A percentile compares a stretch with the other conserved stretches of the same genome.
These are phyloP conservation scores for Scytalopus superciliaris DNA, from an alignment of 2,113 vertebrate genomes.

Conservation along the genomic window DNA sequence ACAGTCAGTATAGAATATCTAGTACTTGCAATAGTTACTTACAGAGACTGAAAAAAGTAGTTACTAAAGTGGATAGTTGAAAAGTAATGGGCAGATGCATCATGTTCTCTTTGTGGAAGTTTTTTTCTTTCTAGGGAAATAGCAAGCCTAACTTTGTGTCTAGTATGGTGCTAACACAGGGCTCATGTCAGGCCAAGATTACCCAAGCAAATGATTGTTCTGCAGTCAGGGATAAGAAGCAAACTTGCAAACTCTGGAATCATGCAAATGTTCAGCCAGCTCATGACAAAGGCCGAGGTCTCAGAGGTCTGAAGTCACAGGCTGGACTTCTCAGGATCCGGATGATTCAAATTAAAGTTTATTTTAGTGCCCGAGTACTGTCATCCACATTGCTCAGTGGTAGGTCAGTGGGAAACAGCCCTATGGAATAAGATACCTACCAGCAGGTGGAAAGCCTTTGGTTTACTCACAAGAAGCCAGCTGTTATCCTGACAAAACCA, in stretches of 20 bases:
- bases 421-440: background rate
- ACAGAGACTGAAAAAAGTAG: background rate
- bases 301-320: background rate
- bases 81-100: background rate
- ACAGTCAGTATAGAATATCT: background rate
- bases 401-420: background rate
- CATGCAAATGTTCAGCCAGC: background rate
- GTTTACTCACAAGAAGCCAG: background rate
- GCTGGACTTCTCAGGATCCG: background rate
- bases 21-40: background rate
- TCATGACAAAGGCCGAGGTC: background rate
- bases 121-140: background rate
- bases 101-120: background rate
- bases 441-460: background rate
- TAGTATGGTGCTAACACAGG: rapidly evolving
- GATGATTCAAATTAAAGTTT: background rate
- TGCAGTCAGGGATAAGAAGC: background rate
- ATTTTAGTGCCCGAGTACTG: background rate
- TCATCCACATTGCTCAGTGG: background rate
- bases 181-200: background rate
- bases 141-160: background rate
- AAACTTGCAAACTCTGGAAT: background rate
- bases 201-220: background rate
- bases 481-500: background rate
- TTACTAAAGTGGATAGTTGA: background rate